A percentile compares a stretch with the other conserved stretches of the same genome.
Evolutionary conservation across 2,888 invertebrate genomes (phyloP).

Genomic region (Apocheima hispidaria): DNA sequence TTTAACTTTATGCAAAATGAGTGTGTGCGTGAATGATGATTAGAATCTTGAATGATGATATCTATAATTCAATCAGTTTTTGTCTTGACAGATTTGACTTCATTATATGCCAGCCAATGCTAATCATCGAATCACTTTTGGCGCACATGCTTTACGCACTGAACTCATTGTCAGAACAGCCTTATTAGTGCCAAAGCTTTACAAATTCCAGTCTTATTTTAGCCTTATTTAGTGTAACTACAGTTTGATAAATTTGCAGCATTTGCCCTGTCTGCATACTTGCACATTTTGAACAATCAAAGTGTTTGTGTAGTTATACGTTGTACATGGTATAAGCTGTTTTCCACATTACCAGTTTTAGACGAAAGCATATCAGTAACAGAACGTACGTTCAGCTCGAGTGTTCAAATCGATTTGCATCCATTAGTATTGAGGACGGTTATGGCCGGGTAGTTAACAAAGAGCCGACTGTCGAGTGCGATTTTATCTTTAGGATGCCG

Average conservation of each 20-base stretch:
- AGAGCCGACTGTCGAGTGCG: constrained; percentile 47
- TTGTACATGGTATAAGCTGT: not conserved
- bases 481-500: constrained; percentile 57
- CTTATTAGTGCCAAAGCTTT: not conserved
- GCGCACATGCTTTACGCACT: not conserved
- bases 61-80: not conserved
- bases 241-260: not conserved
- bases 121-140: not conserved
- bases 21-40: no score
- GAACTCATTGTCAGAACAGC: no score
- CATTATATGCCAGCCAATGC: not conserved
- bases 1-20: constrained; percentile 26
- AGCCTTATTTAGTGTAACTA: not conserved
- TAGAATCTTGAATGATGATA: no score
- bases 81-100: not conserved
- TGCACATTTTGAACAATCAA: not conserved
- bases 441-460: constrained; percentile 52
- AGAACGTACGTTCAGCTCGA: constrained; percentile 23
- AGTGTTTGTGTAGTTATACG: no score
- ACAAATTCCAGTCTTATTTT: not conserved
- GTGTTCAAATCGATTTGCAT: constrained; percentile 40
- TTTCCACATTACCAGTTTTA: not conserved
- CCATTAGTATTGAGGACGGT: constrained; percentile 41
- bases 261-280: no score
- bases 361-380: constrained; percentile 4